These are phyloP conservation scores for Ibidorhyncha struthersii DNA, from an alignment of 2,113 vertebrate genomes.

Conservation along the genomic window DNA sequence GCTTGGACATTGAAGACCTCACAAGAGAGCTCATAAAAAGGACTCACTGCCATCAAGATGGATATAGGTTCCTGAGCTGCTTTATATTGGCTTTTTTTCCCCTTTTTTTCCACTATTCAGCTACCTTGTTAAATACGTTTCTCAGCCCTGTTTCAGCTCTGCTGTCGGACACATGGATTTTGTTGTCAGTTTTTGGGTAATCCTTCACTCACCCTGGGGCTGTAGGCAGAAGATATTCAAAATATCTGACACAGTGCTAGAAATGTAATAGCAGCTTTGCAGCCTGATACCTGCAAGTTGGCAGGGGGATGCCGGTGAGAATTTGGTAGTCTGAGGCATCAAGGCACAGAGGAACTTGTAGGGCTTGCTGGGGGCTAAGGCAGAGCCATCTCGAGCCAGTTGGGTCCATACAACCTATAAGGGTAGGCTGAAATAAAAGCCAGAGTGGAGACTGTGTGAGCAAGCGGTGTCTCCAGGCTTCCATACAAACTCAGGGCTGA, in stretches of 20 bases:
- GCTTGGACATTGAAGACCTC: neutral
- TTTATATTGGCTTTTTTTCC: neutral
- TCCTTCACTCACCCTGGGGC: neutral
- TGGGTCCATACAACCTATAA: neutral
- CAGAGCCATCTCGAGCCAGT: neutral
- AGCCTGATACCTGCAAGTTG: neutral
- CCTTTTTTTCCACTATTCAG: neutral
- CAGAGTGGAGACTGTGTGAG: neutral
- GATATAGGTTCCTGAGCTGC: neutral
- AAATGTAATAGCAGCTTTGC: neutral
- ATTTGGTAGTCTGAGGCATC: neutral
- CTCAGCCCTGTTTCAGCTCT: neutral
- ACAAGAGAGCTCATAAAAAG: neutral
- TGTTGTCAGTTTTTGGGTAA: neutral
- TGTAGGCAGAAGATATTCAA: neutral
- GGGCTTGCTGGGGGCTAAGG: neutral
- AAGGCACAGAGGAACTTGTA: neutral
- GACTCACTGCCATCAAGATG: neutral
- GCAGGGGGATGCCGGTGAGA: neutral
- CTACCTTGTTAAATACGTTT: neutral
- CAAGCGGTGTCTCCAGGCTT: accelerated
- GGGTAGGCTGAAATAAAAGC: neutral
- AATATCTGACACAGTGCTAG: neutral
- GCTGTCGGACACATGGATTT: neutral
- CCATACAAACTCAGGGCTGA: neutral